Base-by-base conservation (phyloP, 2,113 vertebrate species). In the Falcunculus frontatus region DNA sequence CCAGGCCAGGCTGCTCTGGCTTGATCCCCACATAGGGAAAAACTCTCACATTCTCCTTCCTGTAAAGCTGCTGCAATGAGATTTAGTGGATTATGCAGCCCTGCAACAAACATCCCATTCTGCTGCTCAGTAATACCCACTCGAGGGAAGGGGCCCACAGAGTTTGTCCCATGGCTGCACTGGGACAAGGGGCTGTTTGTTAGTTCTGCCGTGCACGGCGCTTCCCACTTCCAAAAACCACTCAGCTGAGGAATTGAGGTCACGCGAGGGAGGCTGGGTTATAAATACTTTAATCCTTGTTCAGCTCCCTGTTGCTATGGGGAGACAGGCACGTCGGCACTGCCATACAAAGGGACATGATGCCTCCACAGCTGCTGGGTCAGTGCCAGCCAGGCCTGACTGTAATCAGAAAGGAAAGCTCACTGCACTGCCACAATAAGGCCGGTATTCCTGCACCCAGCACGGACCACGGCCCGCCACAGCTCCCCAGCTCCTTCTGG, bases 271-370 rank as follows among this genome's bases (percentile, higher is more conserved):
- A 95, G 96, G 94, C 94, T 92, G 95, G 97, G 91, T 95, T 95
- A 96, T 96, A 97, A 97, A 97, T 96, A 97, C 96, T 96, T 96
- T 97, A 97, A 97, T 97, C 97, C 97, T 96, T 90, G 89, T 93
- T 96, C 96, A 96, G 93, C 89, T 97, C 96, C 95, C 94, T 91
- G 97, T 95, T 96, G 97, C 97, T 96, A 97, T 97, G 97, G 97
- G 96, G 91, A 95, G 95, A 65, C 85, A 95, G 95, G 95, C 97
- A 96, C 95, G 97, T 97, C 96, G 59, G 89, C 96, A 74, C 78
- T 63, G 86, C 94, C 84, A 42, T 26, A 95, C 95, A 96, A 96
- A 96, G 76, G 94, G 97, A 96, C 95, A 65, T 8, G 96, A 94
- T 65, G 95, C 91, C 84, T 92, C 86, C 74, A 64, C 53, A 85